phyloP scores from a whole-genome alignment of 2,113 vertebrate species.

The Eulacestoma nigropectus region DNA sequence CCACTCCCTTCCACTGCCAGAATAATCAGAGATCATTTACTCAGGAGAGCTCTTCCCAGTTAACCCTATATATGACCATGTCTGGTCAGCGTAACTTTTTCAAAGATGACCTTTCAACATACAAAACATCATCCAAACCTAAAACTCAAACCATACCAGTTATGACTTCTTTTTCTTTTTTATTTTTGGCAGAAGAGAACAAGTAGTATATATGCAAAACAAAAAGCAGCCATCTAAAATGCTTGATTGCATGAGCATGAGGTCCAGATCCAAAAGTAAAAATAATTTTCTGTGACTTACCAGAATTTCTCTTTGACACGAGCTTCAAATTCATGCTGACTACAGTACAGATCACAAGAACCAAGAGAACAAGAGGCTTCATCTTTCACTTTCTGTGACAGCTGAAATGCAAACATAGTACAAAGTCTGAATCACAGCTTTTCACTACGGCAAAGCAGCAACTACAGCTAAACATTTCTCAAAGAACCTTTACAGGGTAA shows the following conservation, averaged over 20 bases:
- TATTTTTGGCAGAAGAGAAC: neutral
- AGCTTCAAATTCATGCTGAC: conserved; percentile 87
- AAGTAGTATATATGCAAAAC: neutral
- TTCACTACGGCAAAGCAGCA: conserved; percentile 41
- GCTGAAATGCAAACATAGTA: conserved; percentile 67
- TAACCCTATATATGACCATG: neutral
- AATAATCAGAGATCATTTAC: neutral
- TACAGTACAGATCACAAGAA: conserved; percentile 79
- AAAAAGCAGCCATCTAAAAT: neutral
- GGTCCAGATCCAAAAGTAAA: conserved; percentile 14
- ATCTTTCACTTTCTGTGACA: conserved; percentile 75
- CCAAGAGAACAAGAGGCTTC: conserved; percentile 81
- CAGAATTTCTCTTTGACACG: conserved; percentile 95
- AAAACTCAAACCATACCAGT: neutral
- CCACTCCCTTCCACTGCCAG: neutral
- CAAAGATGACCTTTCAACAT: neutral
- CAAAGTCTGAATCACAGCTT: conserved; percentile 44
- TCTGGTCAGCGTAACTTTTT: neutral
- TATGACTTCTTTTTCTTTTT: neutral
- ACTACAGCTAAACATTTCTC: conserved; percentile 25
- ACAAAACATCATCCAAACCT: neutral
- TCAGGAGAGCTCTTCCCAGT: neutral
- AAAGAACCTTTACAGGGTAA: conserved; percentile 5
- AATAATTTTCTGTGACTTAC: conserved; percentile 74
- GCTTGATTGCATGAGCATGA: neutral